Conservation (phyloP, 2,113 vertebrate species). For the Ceyx margarethae region DNA sequence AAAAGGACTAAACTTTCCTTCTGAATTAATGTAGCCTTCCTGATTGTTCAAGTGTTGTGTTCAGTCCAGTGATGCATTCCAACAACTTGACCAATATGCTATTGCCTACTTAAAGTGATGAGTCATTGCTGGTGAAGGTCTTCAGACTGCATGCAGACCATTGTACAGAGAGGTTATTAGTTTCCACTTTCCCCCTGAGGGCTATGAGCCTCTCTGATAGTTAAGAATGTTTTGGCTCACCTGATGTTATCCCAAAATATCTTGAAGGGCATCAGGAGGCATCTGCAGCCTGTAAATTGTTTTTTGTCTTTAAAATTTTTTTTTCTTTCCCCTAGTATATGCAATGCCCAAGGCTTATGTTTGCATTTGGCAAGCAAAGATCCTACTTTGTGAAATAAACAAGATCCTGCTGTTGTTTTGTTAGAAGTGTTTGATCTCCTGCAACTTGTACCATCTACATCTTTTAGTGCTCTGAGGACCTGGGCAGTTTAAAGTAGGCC, state of each 20-base stretch:
- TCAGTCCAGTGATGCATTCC: neutral
- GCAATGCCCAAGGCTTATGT: neutral
- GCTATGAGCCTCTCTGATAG: neutral
- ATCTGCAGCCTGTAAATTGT: neutral
- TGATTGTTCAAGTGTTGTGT: neutral
- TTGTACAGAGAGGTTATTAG: neutral
- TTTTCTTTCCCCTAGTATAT: neutral
- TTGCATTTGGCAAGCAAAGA: neutral
- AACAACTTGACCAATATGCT: neutral
- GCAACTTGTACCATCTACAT: neutral
- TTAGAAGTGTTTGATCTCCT: neutral
- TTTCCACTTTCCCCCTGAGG: neutral
- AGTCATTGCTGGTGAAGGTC: neutral
- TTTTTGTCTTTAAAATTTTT: neutral
- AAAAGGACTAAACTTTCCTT: neutral
- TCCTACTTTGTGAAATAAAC: slow-evolving; percentile 1
- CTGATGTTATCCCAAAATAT: neutral
- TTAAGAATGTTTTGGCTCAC: neutral
- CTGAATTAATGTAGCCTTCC: neutral
- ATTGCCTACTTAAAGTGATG: neutral
- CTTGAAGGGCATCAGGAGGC: slow-evolving; percentile 3
- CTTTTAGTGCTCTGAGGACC: neutral
- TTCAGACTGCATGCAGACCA: neutral
- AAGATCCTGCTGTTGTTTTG: slow-evolving; percentile 8
- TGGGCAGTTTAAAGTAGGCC: neutral